Evolutionary conservation across 1,140 invertebrate species (phyloP), one percentile per base, ranked within the genome.

Genomic region (honey bee (Apis mellifera)): DNA sequence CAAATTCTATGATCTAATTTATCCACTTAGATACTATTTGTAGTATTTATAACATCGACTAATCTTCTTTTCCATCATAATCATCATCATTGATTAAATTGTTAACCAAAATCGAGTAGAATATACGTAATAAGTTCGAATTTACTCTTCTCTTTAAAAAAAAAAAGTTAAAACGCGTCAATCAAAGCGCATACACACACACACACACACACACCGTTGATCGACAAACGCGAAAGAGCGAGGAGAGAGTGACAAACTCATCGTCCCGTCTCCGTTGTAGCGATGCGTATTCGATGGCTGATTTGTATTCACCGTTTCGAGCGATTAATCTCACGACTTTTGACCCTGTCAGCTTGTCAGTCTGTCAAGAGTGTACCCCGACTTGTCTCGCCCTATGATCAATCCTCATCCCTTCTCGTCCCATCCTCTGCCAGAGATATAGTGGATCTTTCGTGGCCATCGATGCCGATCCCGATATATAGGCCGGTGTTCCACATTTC

Each of bases 261-360:
- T 48, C 72, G 50, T 48, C 72, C 26, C 32, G 59, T 57, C 32
- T 65, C 60, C 69, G 42, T 26, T 32, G 42, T 74, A 55, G 71
- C 71, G 73, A 32, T 52, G 48, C 50, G 26, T 59, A 75, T 83
- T 78, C 68, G 74, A 83, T 60, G 76, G 68, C 80, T 77, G 74
- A 85, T 85, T 85, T 70, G 83, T 83, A 85, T 85, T 85, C 83
- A 82, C 54, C 68, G 65, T 85, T 72, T 60, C 79, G 32, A 73
- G 21, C 83, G 83, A 85, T 85, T 85, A 85, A 85, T 85, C 83
- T 83, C 65, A 62, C 83, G 80, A 85, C 83, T 81, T 82, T 77
- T 85, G 83, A 85, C 83, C 83, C 79, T 72, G 83, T 82, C 83
- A 42, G 59, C 54, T 81, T 78, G 83, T 85, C 80, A 64, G 59